Evolutionary conservation across 1,140 invertebrate species (phyloP).

Genomic region (Cepaea nemoralis): DNA sequence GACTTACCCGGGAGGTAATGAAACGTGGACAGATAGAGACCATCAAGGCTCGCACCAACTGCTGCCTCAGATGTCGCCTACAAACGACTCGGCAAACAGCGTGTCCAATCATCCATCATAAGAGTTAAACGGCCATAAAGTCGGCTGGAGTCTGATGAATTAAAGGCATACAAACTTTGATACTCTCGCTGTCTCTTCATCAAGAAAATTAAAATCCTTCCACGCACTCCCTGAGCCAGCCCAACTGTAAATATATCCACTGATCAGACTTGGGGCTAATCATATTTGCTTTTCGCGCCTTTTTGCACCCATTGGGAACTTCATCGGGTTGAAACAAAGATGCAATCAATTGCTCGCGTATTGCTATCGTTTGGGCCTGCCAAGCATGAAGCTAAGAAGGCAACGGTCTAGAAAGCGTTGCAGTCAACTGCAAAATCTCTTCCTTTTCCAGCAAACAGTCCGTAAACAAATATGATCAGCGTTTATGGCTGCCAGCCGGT

Average conservation of each 20-base stretch:
- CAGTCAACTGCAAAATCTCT: slow-evolving; percentile 37
- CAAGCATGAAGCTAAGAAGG: slow-evolving; percentile 37
- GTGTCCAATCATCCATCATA: slow-evolving; percentile 48
- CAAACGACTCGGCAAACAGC: slow-evolving; percentile 38
- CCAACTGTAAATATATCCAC: slow-evolving; percentile 49
- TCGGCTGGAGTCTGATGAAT: slow-evolving; percentile 47
- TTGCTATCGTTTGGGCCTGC: slow-evolving; percentile 43
- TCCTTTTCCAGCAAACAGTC: slow-evolving; percentile 1
- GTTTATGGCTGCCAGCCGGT: slow-evolving; percentile 40
- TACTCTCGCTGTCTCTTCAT: slow-evolving; percentile 51
- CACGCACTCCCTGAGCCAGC: slow-evolving; percentile 43
- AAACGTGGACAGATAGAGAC: background rate
- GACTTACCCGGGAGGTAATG: background rate
- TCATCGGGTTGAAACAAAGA: slow-evolving; percentile 44
- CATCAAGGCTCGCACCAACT: background rate
- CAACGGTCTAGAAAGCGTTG: slow-evolving; percentile 39
- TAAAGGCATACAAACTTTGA: slow-evolving; percentile 53
- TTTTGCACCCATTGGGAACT: slow-evolving; percentile 42
- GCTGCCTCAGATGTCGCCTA: slow-evolving; percentile 13
- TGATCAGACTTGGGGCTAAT: slow-evolving; percentile 47
- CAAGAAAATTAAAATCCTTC: slow-evolving; percentile 53
- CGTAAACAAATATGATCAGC: slow-evolving; percentile 38
- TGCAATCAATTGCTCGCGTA: slow-evolving; percentile 51
- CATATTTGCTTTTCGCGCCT: slow-evolving; percentile 55
- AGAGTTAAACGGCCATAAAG: slow-evolving; percentile 52